Conservation (phyloP, 2,888 invertebrate species). For the Athalia cordata region DNA sequence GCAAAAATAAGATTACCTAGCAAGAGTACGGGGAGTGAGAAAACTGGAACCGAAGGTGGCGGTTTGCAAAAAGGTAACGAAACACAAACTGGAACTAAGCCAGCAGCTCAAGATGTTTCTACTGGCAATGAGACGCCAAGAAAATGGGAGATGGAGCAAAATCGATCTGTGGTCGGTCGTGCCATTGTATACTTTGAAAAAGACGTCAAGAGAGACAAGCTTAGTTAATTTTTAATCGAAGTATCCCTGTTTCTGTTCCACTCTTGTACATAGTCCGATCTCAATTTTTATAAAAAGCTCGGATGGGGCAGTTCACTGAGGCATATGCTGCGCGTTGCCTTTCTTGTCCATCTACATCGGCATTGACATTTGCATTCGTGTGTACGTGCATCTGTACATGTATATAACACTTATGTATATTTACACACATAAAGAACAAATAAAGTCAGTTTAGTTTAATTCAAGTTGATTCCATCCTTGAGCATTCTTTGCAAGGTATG, state of each 20-base stretch:
- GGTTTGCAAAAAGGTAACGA: neutral
- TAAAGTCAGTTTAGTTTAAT: constrained; percentile 48
- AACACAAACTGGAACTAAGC: neutral
- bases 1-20: constrained; percentile 59
- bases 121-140: constrained; percentile 16
- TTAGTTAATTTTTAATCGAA: constrained; percentile 59
- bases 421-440: constrained; percentile 2
- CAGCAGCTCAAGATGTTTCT: constrained; percentile 7
- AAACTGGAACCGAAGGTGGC: neutral
- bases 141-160: constrained; percentile 46
- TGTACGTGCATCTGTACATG: neutral
- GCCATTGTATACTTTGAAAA: constrained; percentile 65
- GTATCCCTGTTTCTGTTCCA: neutral
- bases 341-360: neutral
- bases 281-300: neutral
- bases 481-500: constrained; percentile 71
- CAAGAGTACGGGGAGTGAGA: neutral
- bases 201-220: constrained; percentile 61
- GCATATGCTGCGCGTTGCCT: neutral
- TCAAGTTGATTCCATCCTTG: constrained; percentile 64
- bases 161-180: constrained; percentile 60
- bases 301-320: neutral
- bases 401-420: constrained; percentile 4
- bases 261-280: constrained; percentile 37
- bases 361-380: neutral